Conservation (phyloP, 2,797 vertebrate species). For the Cynopterus sphinx region DNA sequence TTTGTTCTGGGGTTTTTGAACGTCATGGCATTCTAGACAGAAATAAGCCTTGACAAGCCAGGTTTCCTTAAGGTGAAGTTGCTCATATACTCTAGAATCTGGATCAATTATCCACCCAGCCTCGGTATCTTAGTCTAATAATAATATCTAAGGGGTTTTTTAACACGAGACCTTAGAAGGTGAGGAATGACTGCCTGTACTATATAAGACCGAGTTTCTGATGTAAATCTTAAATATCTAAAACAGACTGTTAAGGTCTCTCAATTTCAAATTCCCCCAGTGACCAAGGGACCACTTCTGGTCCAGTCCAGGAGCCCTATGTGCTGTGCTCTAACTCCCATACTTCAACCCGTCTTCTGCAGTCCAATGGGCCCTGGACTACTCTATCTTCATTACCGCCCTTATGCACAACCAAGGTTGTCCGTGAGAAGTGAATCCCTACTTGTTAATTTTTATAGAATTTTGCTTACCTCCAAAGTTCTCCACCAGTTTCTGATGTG, state of each 20-base stretch:
- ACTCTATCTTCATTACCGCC: not conserved
- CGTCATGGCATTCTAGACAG: not conserved
- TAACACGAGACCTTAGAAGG: not conserved
- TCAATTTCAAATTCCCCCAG: not conserved
- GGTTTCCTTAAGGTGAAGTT: not conserved
- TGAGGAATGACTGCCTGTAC: not conserved
- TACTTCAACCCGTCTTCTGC: not conserved
- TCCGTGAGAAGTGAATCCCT: not conserved
- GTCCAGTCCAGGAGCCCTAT: not conserved
- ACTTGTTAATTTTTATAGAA: not conserved
- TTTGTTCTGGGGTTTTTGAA: not conserved
- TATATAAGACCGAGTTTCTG: not conserved
- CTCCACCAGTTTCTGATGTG: not conserved
- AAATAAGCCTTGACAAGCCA: not conserved
- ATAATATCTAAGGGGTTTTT: not conserved
- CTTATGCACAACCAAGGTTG: not conserved
- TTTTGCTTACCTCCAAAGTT: not conserved
- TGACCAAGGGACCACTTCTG: not conserved
- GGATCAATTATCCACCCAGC: not conserved
- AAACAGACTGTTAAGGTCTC: not conserved
- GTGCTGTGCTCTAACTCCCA: not conserved
- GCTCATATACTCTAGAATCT: not conserved
- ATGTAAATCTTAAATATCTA: not conserved
- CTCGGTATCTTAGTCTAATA: not conserved
- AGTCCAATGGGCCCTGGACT: not conserved